phyloP scores from a whole-genome alignment of 2,888 invertebrate species.

The Priocnemis perturbator region DNA sequence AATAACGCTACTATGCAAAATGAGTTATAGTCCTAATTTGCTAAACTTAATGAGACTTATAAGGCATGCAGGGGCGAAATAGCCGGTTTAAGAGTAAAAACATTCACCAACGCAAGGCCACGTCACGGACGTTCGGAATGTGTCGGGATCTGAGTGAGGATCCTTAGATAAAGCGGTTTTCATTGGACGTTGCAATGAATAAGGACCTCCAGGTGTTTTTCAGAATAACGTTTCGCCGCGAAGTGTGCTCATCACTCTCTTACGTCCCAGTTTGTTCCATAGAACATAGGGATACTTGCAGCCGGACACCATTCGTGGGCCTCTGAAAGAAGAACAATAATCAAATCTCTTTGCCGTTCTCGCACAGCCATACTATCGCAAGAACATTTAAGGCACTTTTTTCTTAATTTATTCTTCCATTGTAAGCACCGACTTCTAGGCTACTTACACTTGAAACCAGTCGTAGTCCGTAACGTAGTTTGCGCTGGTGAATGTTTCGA shows the following conservation, averaged over 20 bases:
- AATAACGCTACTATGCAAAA: no score
- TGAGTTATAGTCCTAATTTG: no score
- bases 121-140: no score
- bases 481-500: constrained; percentile 37
- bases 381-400: no score
- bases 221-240: background rate
- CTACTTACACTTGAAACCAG: constrained; percentile 57
- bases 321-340: constrained; percentile 44
- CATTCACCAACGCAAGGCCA: no score
- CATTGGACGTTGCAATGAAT: constrained; percentile 8
- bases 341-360: constrained; percentile 5
- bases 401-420: no score
- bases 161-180: constrained; percentile 17
- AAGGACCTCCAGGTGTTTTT: constrained; percentile 6
- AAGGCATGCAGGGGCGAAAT: no score
- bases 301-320: constrained; percentile 62
- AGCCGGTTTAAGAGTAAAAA: no score
- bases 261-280: constrained; percentile 56
- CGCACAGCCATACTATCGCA: background rate
- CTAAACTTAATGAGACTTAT: no score
- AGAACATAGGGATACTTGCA: constrained; percentile 56
- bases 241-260: constrained; percentile 44
- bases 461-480: constrained; percentile 48
- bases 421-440: background rate
- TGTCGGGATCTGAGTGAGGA: background rate